Base-by-base conservation (phyloP, 1,140 invertebrate species). In the Anastrepha obliqua region DNA sequence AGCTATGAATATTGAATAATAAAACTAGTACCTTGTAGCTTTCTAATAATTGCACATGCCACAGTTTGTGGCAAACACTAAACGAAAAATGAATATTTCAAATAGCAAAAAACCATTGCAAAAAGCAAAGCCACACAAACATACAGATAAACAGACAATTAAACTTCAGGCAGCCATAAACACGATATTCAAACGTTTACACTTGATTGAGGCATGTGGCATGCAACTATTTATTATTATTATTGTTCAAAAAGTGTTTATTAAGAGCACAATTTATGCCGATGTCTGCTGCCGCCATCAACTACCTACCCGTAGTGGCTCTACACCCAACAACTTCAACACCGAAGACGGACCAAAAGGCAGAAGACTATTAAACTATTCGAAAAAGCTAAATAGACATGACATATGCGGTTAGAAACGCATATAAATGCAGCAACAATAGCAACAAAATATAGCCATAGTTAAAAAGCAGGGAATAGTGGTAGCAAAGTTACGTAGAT, bases 251-350 rank as follows among this genome's bases (percentile, higher is more conserved):
- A 81, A 58, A 81, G 74, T 81, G 74, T 81, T 81, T 81, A 81
- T 81, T 81, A 81, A 81, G 44, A 81, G 74, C 74, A 81, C 47
- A 81, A 81, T 81, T 81, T 81, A 42, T 81, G 74, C 74, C 74
- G 74, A 17, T n/a, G 55, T 9, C 74, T 47, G 47, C n/a, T 13
- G 44, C 5, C 47, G 42, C 2, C 42, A 70, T 11, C 64, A 65
- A 65, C 6, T 29, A 3, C 6, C 9, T 39, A 7, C 9, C 65
- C 9, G 0, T 67, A 5, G 65, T 39, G 29, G 29, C 29, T 29
- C 29, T 29, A 29, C 29, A 0, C 29, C 29, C 29, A 29, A 13
- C 13, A 8, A 58, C 13, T 58, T 58, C 13, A 13, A 7, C 58
- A 8, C 13, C 58, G 51, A 55, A 55, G 51, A 17, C n/a, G 60